phyloP scores from a whole-genome alignment of 2,797 vertebrate genomes.

The Anniella stebbinsi region DNA sequence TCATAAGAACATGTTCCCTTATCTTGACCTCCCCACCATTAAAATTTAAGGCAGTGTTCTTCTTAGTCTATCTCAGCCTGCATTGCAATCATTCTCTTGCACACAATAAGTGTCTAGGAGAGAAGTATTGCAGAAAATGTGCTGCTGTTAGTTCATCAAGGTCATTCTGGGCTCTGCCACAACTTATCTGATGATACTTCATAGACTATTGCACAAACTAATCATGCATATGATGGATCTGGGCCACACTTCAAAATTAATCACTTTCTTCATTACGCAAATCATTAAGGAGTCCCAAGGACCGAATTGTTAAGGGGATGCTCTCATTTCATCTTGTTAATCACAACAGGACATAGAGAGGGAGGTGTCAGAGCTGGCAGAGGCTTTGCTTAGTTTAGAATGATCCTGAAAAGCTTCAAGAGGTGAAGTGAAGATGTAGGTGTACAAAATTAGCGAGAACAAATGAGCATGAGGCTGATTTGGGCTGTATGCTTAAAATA shows the following conservation, averaged over 20 bases:
- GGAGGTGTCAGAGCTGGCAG: neutral
- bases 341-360: neutral
- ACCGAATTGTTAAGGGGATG: neutral
- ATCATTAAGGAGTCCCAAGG: neutral
- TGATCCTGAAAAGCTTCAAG: neutral
- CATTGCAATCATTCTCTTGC: neutral
- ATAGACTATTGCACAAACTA: neutral
- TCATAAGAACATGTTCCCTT: neutral
- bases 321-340: neutral
- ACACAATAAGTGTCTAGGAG: neutral
- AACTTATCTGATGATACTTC: neutral
- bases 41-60: neutral
- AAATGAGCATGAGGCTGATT: neutral
- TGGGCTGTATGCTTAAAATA: neutral
- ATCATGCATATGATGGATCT: slow-evolving; percentile 24
- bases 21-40: neutral
- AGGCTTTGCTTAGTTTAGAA: neutral
- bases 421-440: neutral
- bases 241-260: slow-evolving; percentile 11
- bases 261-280: slow-evolving; percentile 25
- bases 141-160: slow-evolving; percentile 19
- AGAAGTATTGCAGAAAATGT: neutral
- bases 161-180: neutral
- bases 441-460: neutral
- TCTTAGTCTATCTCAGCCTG: neutral